These are phyloP conservation scores for Penaeus indicus DNA, from an alignment of 1,140 invertebrate genomes.

Conservation along the genomic window DNA sequence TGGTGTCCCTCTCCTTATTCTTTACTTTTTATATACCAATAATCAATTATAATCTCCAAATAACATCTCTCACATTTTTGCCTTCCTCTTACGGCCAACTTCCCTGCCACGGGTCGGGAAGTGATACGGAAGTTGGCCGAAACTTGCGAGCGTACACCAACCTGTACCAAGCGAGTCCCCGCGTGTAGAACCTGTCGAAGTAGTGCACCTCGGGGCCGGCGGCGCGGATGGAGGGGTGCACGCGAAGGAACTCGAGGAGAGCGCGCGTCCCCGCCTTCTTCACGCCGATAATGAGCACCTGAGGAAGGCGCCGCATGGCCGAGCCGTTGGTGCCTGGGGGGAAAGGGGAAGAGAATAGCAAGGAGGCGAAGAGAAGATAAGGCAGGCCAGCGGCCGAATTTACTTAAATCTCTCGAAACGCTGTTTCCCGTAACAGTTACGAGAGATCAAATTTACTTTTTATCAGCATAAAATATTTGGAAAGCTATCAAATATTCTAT, in stretches of 20 bases:
- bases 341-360: too few species aligned
- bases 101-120: not conserved
- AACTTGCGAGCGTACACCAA: not conserved
- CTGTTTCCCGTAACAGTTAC: too few species aligned
- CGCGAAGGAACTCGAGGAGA: constrained; percentile 87
- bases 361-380: too few species aligned
- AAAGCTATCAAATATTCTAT: too few species aligned
- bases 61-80: too few species aligned
- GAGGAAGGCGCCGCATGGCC: constrained; percentile 78
- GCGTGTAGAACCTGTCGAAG: constrained; percentile 78
- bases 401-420: too few species aligned
- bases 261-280: constrained; percentile 93
- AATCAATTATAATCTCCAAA: not conserved
- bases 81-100: not conserved
- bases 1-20: too few species aligned
- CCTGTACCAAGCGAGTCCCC: constrained; percentile 88
- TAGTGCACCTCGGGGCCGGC: constrained; percentile 69
- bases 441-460: too few species aligned
- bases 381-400: too few species aligned
- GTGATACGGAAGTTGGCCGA: not conserved
- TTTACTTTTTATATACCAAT: not conserved
- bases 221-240: constrained; percentile 87
- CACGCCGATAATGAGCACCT: constrained; percentile 90
- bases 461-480: too few species aligned
- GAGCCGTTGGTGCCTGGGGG: constrained; percentile 32